Evolutionary conservation across 1,140 invertebrate species (phyloP).

Genomic region (Oscheius sp.): DNA sequence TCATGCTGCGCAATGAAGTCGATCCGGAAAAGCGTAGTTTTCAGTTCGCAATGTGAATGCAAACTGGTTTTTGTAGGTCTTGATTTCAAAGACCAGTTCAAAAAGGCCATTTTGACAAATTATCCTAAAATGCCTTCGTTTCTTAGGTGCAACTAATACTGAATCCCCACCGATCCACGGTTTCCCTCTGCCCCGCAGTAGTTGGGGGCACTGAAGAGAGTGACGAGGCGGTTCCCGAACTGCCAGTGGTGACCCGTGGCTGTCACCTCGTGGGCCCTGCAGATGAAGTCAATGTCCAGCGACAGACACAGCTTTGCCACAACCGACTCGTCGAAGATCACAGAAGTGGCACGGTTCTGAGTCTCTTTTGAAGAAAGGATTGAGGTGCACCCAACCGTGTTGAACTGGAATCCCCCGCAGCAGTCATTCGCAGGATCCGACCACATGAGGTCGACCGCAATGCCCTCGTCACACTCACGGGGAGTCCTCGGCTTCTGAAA

Average conservation of each 20-base stretch:
- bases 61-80: no score
- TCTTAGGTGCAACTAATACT: neutral
- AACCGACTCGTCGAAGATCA: slow-evolving; percentile 34
- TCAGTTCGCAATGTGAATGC: neutral
- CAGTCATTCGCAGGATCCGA: slow-evolving; percentile 39
- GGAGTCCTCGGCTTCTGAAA: slow-evolving; percentile 34
- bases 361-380: no score
- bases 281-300: slow-evolving; percentile 39
- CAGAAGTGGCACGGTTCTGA: slow-evolving; percentile 24
- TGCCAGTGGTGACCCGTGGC: slow-evolving; percentile 68
- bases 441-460: slow-evolving; percentile 39
- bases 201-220: slow-evolving; percentile 45
- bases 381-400: neutral
- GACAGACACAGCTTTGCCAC: slow-evolving; percentile 29
- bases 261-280: slow-evolving; percentile 60
- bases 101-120: no score
- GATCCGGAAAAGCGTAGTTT: no score
- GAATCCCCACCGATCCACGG: slow-evolving; percentile 28
- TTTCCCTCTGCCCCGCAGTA: slow-evolving; percentile 44
- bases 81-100: no score
- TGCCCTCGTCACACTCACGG: slow-evolving; percentile 32
- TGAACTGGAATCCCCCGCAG: slow-evolving; percentile 9
- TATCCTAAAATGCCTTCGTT: no score
- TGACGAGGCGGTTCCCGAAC: slow-evolving; percentile 36
- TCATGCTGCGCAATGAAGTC: no score